These are phyloP conservation scores for Spinibarbus caldwelli DNA, from an alignment of 2,797 vertebrate species.

Conservation along the genomic window DNA sequence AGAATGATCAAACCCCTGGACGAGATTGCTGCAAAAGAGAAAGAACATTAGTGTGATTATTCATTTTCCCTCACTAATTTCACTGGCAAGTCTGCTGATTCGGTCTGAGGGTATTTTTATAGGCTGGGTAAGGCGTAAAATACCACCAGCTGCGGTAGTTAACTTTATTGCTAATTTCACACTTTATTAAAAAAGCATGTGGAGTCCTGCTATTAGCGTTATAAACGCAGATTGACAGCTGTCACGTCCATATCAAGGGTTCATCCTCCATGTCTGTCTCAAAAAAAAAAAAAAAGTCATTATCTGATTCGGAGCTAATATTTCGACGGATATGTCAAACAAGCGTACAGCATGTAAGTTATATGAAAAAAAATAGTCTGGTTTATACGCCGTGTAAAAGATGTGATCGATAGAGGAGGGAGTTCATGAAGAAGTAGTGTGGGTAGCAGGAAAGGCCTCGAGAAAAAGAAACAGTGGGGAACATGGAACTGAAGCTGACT, in stretches of 20 bases:
- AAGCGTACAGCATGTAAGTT: constrained; percentile 40
- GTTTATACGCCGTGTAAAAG: constrained; percentile 63
- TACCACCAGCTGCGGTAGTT: constrained; percentile 6
- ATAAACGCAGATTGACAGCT: neutral
- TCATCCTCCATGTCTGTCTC: too few relatives aligned
- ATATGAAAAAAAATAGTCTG: constrained; percentile 71
- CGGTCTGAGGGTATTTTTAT: neutral
- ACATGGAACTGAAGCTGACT: neutral
- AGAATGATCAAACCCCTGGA: neutral
- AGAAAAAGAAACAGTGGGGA: neutral
- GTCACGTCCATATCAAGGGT: neutral
- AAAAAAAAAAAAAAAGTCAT: neutral
- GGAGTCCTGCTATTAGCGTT: neutral
- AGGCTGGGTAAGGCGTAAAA: neutral
- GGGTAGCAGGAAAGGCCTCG: constrained; percentile 22
- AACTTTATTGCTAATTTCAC: constrained; percentile 4
- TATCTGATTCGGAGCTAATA: neutral
- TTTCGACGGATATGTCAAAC: constrained; percentile 16
- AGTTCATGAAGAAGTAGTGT: constrained; percentile 37
- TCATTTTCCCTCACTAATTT: constrained; percentile 18
- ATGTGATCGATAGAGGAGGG: constrained; percentile 73
- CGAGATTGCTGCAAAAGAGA: neutral
- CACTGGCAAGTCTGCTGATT: neutral
- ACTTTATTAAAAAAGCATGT: neutral
- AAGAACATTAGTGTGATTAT: constrained; percentile 8